Conservation (phyloP, 2,888 invertebrate genomes). For the Phaonia tiefii region DNA sequence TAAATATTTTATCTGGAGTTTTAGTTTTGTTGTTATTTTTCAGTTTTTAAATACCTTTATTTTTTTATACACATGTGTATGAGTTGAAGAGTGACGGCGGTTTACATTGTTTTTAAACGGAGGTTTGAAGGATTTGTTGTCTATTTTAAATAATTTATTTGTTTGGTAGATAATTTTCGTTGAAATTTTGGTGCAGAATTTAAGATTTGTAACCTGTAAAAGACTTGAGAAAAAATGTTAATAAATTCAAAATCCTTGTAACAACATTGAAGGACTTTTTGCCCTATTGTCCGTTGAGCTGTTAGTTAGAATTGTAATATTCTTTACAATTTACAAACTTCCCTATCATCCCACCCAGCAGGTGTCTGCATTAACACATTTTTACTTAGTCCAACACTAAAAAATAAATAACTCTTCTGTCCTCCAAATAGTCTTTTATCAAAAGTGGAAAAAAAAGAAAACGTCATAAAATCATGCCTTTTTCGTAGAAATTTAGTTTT, state of each 20-base stretch:
- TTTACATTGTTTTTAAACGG: too few relatives aligned
- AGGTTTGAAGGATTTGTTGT: too few relatives aligned
- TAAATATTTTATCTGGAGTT: neutral
- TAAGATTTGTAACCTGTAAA: slow-evolving; percentile 21
- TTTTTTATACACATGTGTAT: neutral
- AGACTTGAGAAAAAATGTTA: neutral
- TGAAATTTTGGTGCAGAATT: too few relatives aligned
- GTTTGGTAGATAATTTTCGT: too few relatives aligned
- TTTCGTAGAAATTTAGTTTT: neutral
- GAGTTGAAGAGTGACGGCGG: too few relatives aligned
- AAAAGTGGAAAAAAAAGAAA: neutral
- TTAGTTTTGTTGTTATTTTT: neutral
- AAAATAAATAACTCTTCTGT: slow-evolving; percentile 27
- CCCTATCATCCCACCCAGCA: neutral
- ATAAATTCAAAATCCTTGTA: neutral
- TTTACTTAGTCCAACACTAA: slow-evolving; percentile 11
- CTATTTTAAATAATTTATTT: too few relatives aligned
- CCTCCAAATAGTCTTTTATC: neutral
- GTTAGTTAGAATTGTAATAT: too few relatives aligned
- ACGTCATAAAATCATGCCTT: slow-evolving; percentile 27
- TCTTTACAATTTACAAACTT: too few relatives aligned
- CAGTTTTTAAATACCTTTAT: neutral
- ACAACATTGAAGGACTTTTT: neutral
- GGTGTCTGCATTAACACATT: slow-evolving; percentile 17
- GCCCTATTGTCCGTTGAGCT: neutral